Evolutionary conservation across 2,797 vertebrate species (phyloP), one percentile per base, ranked within the genome.

Genomic region (Epinephelus malabaricus): DNA sequence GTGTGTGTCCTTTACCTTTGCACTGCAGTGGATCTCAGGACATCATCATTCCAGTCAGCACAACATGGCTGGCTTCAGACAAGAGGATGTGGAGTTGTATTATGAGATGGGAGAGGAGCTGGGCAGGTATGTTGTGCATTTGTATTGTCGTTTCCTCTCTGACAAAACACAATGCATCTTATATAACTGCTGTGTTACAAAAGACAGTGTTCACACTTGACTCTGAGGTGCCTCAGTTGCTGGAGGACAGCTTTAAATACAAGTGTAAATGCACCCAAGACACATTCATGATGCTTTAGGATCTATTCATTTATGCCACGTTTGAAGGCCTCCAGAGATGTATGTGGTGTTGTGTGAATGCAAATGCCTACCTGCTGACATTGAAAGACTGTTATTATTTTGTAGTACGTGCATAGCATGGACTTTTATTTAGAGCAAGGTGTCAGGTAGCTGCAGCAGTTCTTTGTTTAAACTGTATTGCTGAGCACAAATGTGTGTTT

Each of bases 31-130:
- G 85, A 55, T 82, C 61, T 63, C 11, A 62, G 88, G 15, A 45
- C 51, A 2, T 77, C 79, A 64, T 54, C 71, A 34, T 50, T 60
- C 30, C 46, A 73, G 87, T 90, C 88, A 62, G 84, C 78, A 60
- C 72, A 81, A 78, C 92, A 98, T 98, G 98, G 96, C 97, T 76
- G 96, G 96, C 45, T 99, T 99, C 96, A 96, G 97, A 72, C 97
- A 99, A 88, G 97, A 98, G 86, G 96, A 96, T 63, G 97, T 99
- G 74, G 98, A 99, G 84, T 77, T 97, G 3, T 95, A 94, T 85
- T 99, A 99, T 27, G 97, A 97, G 80, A 98, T 99, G 97, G 97
- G 96, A n/a, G 98, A 98, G 78, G 98, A 99, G 89, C 93, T 99
- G 87, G 98, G 98, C 92, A 98, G 97, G 98, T 98, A 93, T 85